Percentiles rank a stretch among this genome's conserved stretches.
Evolutionary conservation across 2,797 vertebrate species (phyloP).

Genomic region (Sebastes iracundus): DNA sequence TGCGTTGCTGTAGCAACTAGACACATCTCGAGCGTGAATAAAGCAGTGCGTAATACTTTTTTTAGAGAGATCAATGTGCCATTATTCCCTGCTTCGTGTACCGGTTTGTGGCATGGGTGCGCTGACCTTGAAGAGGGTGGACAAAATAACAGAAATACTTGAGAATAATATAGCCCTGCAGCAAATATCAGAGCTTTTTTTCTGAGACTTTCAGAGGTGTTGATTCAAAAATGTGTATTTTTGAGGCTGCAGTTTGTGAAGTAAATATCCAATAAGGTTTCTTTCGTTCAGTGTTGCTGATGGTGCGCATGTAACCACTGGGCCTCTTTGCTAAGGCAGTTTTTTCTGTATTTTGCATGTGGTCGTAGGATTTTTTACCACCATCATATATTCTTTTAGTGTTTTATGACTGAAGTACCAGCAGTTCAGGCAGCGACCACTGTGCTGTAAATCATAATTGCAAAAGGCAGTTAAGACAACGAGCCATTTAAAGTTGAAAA

Average conservation of each 20-base stretch:
- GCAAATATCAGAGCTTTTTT: neutral
- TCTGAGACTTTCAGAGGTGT: neutral
- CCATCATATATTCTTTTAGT: neutral
- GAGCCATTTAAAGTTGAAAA: neutral
- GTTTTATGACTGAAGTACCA: neutral
- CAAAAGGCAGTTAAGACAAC: neutral
- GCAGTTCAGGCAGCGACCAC: neutral
- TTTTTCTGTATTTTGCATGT: neutral
- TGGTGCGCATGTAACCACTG: too few relatives aligned
- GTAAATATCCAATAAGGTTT: neutral
- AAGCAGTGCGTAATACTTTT: constrained; percentile 22
- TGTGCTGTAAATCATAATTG: neutral
- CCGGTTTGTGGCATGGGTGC: neutral
- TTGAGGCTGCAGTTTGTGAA: neutral
- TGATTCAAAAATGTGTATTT: neutral
- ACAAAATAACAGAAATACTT: constrained; percentile 27
- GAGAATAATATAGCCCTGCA: neutral
- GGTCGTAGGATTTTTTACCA: neutral
- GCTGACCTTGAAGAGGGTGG: constrained; percentile 46
- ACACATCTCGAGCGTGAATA: constrained; percentile 33
- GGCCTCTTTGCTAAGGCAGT: neutral
- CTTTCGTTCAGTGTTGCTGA: neutral
- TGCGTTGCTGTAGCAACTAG: constrained; percentile 53
- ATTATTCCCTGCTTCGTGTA: constrained; percentile 14
- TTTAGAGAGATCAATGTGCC: constrained; percentile 23